Base-by-base conservation (phyloP, 1,140 invertebrate species). In the Plodia interpunctella region DNA sequence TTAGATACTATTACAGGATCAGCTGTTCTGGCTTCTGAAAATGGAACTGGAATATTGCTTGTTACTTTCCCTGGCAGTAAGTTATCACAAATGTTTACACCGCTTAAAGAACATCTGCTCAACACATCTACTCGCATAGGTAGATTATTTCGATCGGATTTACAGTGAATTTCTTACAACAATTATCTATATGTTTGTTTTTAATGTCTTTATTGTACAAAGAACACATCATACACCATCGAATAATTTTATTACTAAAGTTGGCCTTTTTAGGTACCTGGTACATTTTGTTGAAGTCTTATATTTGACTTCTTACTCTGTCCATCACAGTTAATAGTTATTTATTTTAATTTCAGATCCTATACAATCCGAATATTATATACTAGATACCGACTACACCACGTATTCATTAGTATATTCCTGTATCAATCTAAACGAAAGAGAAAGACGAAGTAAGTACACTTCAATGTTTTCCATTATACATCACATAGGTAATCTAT, bases 321-420 rank as follows among this genome's bases (percentile, higher is more conserved):
- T 56, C 56, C 5, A 67, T 63, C 20, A 68, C 62, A 0, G 68
- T 63, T 49, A 44, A 4, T 44, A 1, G 5, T 15, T 44, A 35
- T 18, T 35, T 53, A 30, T 57, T n/a, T 57, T 60, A 21, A 32
- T 74, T 78, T 49, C 60, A 84, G 81, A 62, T 4, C 13, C 65
- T 8, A 56, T 58, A 20, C 60, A 63, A 21, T 64, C 76, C 4
- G 65, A 77, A n/a, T 83, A 82, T 55, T 84, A 79, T 80, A 71
- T 89, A 15, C 63, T 88, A 30, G 75, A 74, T 20, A 88, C 84
- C 0, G 78, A 88, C 50, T 88, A 90, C 54, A 66, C 67, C 15
- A 60, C 67, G 0, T 90, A 77, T 20, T 72, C 84, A 0, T 55
- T 90, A 5, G 83, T 88, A 0, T 90, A 90, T 57, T 72, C 74